Evolutionary conservation across 1,140 invertebrate species (phyloP).

Genomic region (Scaptodrosophila lebanonensis): DNA sequence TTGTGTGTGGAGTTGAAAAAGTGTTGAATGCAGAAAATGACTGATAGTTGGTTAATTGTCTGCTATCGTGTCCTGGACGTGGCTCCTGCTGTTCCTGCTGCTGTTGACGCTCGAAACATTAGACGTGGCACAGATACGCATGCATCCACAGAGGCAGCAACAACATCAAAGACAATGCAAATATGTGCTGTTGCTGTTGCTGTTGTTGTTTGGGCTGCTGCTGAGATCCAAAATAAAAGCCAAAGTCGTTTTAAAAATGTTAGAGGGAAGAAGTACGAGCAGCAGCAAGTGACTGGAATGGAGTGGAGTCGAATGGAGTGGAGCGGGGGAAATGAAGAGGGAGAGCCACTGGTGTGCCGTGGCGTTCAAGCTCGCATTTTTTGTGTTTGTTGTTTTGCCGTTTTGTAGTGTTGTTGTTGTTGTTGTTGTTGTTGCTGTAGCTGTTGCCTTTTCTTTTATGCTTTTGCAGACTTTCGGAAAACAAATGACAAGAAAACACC

Average conservation of each 20-base stretch:
- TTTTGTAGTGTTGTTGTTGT: slow-evolving; percentile 11
- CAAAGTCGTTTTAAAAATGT: too few species aligned
- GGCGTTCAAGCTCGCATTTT: too few species aligned
- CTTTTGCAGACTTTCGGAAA: slow-evolving; percentile 27
- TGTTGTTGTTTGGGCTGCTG: slow-evolving; percentile 21
- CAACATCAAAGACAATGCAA: slow-evolving; percentile 64
- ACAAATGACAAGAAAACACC: slow-evolving; percentile 69
- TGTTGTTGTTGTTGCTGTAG: neutral
- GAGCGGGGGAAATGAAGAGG: too few species aligned
- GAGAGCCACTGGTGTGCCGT: neutral
- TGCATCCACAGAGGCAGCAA: slow-evolving; percentile 21
- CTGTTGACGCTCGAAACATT: slow-evolving; percentile 66
- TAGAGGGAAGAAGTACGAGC: too few species aligned
- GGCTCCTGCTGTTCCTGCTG: slow-evolving; percentile 42
- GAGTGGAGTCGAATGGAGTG: too few species aligned
- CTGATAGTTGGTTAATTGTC: slow-evolving; percentile 74
- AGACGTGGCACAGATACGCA: slow-evolving; percentile 55
- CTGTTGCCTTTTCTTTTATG: slow-evolving; percentile 4
- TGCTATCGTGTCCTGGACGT: slow-evolving; percentile 21
- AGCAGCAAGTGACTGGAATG: too few species aligned
- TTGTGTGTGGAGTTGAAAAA: neutral
- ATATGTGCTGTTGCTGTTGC: slow-evolving; percentile 19
- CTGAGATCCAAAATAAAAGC: too few species aligned
- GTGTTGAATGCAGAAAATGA: slow-evolving; percentile 53
- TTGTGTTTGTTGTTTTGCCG: slow-evolving; percentile 24